These are phyloP conservation scores for Leptinotarsa texana DNA, from an alignment of 1,140 invertebrate species.

Conservation along the genomic window DNA sequence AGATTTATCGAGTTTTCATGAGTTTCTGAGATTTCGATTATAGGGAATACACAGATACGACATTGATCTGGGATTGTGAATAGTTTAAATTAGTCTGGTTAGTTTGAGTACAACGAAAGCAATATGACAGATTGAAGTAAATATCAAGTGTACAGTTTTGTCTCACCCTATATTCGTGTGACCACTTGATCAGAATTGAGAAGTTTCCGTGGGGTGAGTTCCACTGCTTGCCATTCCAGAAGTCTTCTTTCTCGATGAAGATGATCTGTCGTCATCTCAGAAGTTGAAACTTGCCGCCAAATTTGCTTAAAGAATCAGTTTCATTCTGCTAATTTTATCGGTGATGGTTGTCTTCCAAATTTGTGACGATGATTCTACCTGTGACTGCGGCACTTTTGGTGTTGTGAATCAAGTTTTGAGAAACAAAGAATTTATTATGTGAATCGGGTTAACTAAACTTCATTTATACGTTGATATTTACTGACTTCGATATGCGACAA, in stretches of 20 bases:
- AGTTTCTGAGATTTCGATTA: background rate
- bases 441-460: too few species aligned
- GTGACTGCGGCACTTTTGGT: too few species aligned
- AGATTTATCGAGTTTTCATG: background rate
- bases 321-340: background rate
- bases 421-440: too few species aligned
- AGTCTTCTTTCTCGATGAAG: background rate
- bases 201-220: background rate
- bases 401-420: too few species aligned
- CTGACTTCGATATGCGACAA: too few species aligned
- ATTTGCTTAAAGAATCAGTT: too few species aligned
- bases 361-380: background rate
- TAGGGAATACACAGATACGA: background rate
- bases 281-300: too few species aligned
- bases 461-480: too few species aligned
- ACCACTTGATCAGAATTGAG: background rate
- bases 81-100: background rate
- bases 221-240: background rate
- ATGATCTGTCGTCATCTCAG: too few species aligned
- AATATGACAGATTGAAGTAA: background rate
- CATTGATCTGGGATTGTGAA: background rate
- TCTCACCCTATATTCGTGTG: background rate
- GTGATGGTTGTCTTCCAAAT: background rate
- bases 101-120: background rate
- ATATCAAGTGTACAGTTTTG: conserved; percentile 2